Percentiles rank a stretch among this genome's conserved stretches.
phyloP scores from a whole-genome alignment of 2,888 invertebrate species.

The Rhabditoides inermis region DNA sequence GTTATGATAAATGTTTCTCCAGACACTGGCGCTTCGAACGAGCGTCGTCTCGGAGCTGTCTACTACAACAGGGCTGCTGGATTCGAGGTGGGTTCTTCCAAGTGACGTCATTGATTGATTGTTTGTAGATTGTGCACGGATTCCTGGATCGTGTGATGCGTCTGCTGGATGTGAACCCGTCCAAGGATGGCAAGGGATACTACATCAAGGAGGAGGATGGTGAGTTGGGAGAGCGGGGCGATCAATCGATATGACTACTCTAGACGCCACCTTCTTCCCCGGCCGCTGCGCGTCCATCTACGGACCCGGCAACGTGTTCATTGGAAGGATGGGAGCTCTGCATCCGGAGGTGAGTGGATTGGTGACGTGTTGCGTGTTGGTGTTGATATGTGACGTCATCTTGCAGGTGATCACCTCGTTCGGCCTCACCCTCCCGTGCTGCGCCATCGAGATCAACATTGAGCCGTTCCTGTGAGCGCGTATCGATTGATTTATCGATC shows the following conservation, averaged over 20 bases:
- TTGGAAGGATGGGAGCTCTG: constrained; percentile 65
- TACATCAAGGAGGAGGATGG: constrained; percentile 69
- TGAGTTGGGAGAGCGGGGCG: constrained; percentile 51
- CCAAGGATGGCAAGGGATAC: constrained; percentile 65
- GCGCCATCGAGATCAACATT: constrained; percentile 80
- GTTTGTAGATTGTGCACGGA: constrained; percentile 70
- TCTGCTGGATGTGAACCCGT: constrained; percentile 68
- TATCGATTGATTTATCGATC: too few relatives aligned
- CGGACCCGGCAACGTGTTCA: constrained; percentile 23
- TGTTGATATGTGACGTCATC: neutral
- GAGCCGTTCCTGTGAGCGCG: constrained; percentile 67
- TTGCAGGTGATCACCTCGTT: constrained; percentile 79
- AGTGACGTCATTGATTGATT: neutral
- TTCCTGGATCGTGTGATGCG: constrained; percentile 83
- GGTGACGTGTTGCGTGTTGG: neutral
- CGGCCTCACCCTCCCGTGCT: constrained; percentile 81
- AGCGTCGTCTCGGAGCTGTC: constrained; percentile 77
- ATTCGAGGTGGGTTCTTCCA: constrained; percentile 65
- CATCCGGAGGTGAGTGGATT: constrained; percentile 70
- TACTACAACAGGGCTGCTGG: constrained; percentile 86
- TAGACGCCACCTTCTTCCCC: constrained; percentile 85
- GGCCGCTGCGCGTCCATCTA: constrained; percentile 82
- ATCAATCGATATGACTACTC: constrained; percentile 34
- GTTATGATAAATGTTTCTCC: constrained; percentile 15
- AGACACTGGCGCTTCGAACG: constrained; percentile 86